Evolutionary conservation across 2,113 vertebrate genomes (phyloP).

Genomic region (Callithrix jacchus): DNA sequence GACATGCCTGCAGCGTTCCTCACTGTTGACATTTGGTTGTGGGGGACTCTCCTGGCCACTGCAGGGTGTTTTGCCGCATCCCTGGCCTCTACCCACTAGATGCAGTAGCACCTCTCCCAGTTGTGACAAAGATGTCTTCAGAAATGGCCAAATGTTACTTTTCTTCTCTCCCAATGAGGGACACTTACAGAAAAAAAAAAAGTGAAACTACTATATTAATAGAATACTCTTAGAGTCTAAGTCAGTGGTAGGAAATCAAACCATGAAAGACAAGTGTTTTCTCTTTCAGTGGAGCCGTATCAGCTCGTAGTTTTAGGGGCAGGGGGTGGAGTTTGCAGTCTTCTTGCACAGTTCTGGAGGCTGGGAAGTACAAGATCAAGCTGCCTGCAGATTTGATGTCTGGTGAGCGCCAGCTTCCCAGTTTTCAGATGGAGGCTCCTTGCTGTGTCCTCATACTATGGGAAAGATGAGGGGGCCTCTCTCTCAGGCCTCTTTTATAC

Average conservation of each 20-base stretch:
- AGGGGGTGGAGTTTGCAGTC: neutral
- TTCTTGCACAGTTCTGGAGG: neutral
- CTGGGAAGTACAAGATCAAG: neutral
- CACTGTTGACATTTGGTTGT: rapidly evolving
- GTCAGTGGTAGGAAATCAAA: neutral
- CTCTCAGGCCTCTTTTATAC: neutral
- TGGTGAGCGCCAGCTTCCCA: neutral
- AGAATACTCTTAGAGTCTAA: neutral
- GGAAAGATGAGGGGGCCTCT: neutral
- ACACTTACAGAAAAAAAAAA: neutral
- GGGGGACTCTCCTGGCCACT: rapidly evolving
- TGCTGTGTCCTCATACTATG: no score
- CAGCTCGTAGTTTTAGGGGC: neutral
- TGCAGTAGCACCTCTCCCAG: neutral
- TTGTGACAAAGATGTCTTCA: neutral
- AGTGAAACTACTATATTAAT: neutral
- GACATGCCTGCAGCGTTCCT: neutral
- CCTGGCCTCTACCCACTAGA: neutral
- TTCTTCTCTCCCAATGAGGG: neutral
- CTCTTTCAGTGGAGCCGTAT: neutral
- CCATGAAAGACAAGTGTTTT: neutral
- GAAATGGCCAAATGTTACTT: neutral
- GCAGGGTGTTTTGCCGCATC: rapidly evolving
- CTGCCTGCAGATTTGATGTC: neutral
- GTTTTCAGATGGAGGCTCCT: neutral